Evolutionary conservation across 2,113 vertebrate species (phyloP).

Genomic region (Emydura subglobosa): DNA sequence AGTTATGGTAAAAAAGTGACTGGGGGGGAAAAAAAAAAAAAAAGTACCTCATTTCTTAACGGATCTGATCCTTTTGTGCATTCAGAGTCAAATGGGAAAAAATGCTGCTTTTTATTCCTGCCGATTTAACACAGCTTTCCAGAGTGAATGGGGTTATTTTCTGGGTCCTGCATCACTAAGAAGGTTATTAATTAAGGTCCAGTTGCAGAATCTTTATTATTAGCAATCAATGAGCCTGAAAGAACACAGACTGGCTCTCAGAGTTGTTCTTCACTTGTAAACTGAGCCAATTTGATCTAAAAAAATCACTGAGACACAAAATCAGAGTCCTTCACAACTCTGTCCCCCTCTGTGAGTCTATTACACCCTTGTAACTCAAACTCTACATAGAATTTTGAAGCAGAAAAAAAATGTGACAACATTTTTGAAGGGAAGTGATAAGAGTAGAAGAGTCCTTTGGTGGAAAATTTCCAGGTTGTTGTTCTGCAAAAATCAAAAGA

Average conservation of each 20-base stretch:
- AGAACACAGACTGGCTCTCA: neutral
- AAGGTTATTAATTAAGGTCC: neutral
- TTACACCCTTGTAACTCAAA: neutral
- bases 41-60: neutral
- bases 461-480: neutral
- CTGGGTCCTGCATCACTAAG: neutral
- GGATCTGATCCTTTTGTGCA: neutral
- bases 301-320: neutral
- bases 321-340: neutral
- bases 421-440: neutral
- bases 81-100: neutral
- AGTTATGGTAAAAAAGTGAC: neutral
- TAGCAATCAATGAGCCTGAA: neutral
- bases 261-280: neutral
- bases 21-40: neutral
- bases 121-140: neutral
- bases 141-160: slow-evolving; percentile 43
- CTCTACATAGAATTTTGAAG: neutral
- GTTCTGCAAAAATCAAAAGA: neutral
- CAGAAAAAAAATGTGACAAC: neutral
- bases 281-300: neutral
- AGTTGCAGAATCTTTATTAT: neutral
- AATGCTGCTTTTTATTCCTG: neutral
- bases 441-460: neutral
- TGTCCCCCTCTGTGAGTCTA: neutral